Evolutionary conservation across 2,113 vertebrate species (phyloP).

Genomic region (Hemiscyllium ocellatum): DNA sequence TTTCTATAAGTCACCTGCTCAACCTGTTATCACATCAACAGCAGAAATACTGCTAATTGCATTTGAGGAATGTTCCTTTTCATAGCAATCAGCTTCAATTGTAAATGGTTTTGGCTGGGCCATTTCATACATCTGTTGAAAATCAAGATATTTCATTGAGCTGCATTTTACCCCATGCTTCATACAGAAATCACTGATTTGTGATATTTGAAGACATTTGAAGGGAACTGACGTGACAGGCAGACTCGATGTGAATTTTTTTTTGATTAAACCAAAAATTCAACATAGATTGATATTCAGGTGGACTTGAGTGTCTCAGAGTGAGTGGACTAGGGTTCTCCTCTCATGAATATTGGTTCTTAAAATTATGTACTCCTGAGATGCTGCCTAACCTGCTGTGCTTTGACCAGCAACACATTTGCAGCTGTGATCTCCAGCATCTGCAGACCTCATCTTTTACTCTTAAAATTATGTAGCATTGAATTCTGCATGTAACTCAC

Average conservation of each 20-base stretch:
- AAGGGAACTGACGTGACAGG: not conserved
- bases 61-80: not conserved
- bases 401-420: no score
- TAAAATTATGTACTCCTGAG: not conserved
- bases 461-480: not conserved
- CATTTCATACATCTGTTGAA: slow-evolving; percentile 4
- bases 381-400: no score
- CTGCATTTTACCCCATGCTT: not conserved
- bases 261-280: not conserved
- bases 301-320: not conserved
- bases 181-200: not conserved
- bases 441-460: no score
- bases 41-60: not conserved
- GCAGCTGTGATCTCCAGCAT: no score
- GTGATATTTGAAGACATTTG: not conserved
- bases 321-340: not conserved
- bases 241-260: not conserved
- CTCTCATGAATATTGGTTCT: not conserved
- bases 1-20: not conserved
- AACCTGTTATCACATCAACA: not conserved
- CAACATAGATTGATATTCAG: not conserved
- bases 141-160: not conserved
- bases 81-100: slow-evolving; percentile 22
- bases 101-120: not conserved
- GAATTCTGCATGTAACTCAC: not conserved